These are phyloP conservation scores for Tricholauxania praeusta DNA, from an alignment of 2,888 invertebrate species.

Conservation along the genomic window DNA sequence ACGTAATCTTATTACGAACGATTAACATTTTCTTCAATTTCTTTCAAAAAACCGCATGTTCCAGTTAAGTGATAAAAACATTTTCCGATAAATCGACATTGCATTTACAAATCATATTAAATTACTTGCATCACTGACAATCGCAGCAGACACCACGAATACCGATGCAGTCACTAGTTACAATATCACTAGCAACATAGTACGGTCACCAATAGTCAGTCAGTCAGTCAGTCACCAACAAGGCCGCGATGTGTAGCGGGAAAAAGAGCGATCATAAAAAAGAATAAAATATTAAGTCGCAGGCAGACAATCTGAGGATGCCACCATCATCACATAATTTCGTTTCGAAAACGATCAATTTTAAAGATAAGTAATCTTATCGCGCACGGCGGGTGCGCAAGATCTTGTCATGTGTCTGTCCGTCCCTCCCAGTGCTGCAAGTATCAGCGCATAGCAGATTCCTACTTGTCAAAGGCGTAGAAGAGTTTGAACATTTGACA, in stretches of 20 bases:
- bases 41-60: not conserved
- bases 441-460: not conserved
- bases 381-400: conserved; percentile 50
- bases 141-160: conserved; percentile 58
- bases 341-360: conserved; percentile 65
- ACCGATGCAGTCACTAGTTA: conserved; percentile 49
- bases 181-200: conserved; percentile 18
- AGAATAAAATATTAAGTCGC: conserved; percentile 62
- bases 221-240: not conserved
- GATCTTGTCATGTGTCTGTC: conserved; percentile 47
- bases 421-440: not conserved
- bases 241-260: not conserved
- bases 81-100: conserved; percentile 48
- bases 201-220: not conserved
- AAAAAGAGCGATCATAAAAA: conserved; percentile 38
- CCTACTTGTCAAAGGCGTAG: conserved; percentile 1
- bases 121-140: conserved; percentile 60
- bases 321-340: conserved; percentile 58
- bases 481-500: conserved; percentile 40
- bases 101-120: conserved; percentile 57
- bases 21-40: too few relatives aligned
- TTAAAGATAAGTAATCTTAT: conserved; percentile 59
- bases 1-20: too few relatives aligned
- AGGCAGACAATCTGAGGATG: conserved; percentile 61
- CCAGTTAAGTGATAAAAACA: conserved; percentile 17